Base-by-base conservation (phyloP, 2,113 vertebrate genomes). In the Gymnogyps californianus region DNA sequence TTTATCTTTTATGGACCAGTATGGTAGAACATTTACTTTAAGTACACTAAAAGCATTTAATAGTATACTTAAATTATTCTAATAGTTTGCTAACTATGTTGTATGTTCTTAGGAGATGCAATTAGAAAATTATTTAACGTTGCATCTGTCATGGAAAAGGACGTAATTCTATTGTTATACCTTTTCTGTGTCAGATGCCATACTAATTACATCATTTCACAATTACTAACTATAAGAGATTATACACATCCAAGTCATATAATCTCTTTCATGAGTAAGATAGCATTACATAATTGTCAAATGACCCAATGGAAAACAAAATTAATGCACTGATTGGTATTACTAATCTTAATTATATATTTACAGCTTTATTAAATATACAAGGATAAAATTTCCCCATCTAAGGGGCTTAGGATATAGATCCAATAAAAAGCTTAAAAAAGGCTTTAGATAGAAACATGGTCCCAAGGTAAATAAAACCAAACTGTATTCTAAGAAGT, bases 281-380 rank as follows among this genome's bases (percentile, higher is more conserved):
- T 44, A 87, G 11, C n/a, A 57, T 87, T 93, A 76, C 64, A 74
- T 92, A 87, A 86, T 90, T 94, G 70, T 82, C n/a, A 91, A 89
- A 69, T 91, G 86, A 89, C 77, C 77, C 87, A 87, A 80, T 69
- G 62, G 65, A 91, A 96, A 89, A 71, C 32, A 49, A 83, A 89
- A 90, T 84, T 76, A 93, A 81, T 93, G 61, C 31, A 72, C 86
- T 66, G 74, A 92, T 94, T 83, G 90, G 32, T 84, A 55, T 82
- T 96, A 66, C 77, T 94, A 74, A 94, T 94, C 79, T 94, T 96
- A 95, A 96, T 96, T 90, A 82, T 44, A 28, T 88, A 90, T 96
- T 91, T 96, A 93, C 2, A 12, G 12, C 67, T 91, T 90, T 94
- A 81, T 95, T 97, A 90, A 95, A 90, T 81, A 55, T 83, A 67